phyloP scores from a whole-genome alignment of 2,113 vertebrate genomes.

The Lasiurus cinereus region DNA sequence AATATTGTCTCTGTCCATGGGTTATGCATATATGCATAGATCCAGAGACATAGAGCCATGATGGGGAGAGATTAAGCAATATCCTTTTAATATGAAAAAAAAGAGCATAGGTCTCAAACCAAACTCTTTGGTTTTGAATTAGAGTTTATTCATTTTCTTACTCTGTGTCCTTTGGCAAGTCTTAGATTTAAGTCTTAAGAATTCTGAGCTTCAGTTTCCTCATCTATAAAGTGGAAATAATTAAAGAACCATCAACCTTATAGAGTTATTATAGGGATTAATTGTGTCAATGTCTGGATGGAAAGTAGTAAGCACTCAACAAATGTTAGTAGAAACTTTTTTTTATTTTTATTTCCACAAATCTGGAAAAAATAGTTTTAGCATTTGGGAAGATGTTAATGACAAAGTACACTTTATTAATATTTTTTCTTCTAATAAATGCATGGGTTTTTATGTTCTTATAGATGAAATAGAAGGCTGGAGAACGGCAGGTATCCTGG shows the following conservation, averaged over 20 bases:
- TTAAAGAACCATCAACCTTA: not conserved
- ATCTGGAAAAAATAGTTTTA: not conserved
- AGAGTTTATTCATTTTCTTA: not conserved
- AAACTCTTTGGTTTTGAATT: not conserved
- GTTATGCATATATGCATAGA: too few relatives aligned
- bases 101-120: not conserved
- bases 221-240: not conserved
- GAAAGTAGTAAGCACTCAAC: not conserved
- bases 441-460: not conserved
- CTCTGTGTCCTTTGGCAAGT: not conserved
- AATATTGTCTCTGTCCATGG: too few relatives aligned
- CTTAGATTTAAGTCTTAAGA: not conserved
- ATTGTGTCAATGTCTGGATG: not conserved
- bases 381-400: not conserved
- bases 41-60: too few relatives aligned
- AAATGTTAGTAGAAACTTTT: not conserved
- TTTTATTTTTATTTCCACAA: not conserved
- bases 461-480: not conserved
- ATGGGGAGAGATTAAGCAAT: not conserved
- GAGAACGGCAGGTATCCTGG: not conserved
- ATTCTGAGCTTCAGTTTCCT: not conserved
- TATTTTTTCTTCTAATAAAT: not conserved
- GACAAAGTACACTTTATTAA: not conserved
- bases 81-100: not conserved
- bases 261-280: not conserved